Base-by-base conservation (phyloP, 2,113 vertebrate species). In the Mustela lutreola region DNA sequence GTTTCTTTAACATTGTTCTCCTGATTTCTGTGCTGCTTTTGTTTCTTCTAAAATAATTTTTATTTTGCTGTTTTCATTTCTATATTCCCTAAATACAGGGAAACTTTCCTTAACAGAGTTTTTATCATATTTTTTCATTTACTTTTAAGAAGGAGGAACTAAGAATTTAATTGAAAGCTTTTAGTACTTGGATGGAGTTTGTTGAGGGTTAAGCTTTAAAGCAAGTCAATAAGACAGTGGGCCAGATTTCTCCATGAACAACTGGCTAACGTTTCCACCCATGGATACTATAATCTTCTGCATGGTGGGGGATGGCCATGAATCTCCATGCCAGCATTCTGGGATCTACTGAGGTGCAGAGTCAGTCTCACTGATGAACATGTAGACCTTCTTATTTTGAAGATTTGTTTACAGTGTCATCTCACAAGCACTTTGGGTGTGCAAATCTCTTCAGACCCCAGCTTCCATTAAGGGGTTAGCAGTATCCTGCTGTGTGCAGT, bases 1-100 rank as follows among this genome's bases (percentile, higher is more conserved):
- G 58, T 85, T 36, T 24, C 28, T 90, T 58, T 91, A 33, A 95
- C 53, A 48, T 71, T 83, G 82, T 78, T 73, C 33, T 92, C 73
- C 19, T 63, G 39, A 89, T 90, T 4, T 82, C 19, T 53, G 56
- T 36, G 63, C 78, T 65, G 19, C 21, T 71, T 71, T 31, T 56
- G 33, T 14, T 73, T 80, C 86, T 4, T 42, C 60, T 82, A 24
- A 94, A 28, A 42, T 94, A 48, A 75, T 67, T 95, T 71, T 79
- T 53, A 94, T 67, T 56, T 79, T 19, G 58, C 84, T 31, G 5
- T n/a, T 87, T 21, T 73, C 45, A 16, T 31, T n/a, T 75, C 12
- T 79, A 31, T 82, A 88, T 50, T 89, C 93, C 10, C 60, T 85
- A 33, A 94, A 18, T 56, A 56, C 18, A 56, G 53, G 53, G 16